Base-by-base conservation (phyloP, 2,797 vertebrate species). In the Mergus octosetaceus region DNA sequence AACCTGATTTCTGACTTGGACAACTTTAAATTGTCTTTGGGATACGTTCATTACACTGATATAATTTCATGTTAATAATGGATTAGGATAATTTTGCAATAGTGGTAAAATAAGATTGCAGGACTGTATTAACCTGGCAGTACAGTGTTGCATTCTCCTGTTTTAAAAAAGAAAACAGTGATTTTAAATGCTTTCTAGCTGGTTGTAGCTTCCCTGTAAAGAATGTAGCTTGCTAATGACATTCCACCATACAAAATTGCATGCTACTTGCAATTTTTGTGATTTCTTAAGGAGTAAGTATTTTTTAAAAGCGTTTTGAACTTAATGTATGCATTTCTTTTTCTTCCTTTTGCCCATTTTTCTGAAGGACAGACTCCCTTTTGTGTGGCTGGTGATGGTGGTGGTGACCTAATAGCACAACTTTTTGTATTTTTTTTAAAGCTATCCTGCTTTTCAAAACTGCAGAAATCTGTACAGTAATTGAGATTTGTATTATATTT, bases 401-500 rank as follows among this genome's bases (percentile, higher is more conserved):
- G 19, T 45, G 43, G 32, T 74, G 61, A 78, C 72, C 45, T 60
- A 43, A 66, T 43, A 80, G 61, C 53, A 66, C 30, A 47, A 60
- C 34, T 36, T 85, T 91, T 87, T 27, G 81, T 56, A 82, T 4
- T 51, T 61, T 80, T 94, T 94, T 77, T 17, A 80, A 87, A 92
- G 84, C 61, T 92, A 53, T 58, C 57, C 10, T 69, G 27, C 43
- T 94, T 64, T 72, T 28, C 39, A 88, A 85, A 92, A 75, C 61
- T 45, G 30, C 36, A 66, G n/a, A 91, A 90, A 74, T 94, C 45
- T 58, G 78, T 97, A 92, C 61, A 86, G 51, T 51, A 65, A 84
- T 34, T 94, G 85, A 95, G 62, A 93, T 58, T 45, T 80, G 73
- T 79, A 91, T 2, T 10, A 22, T 77, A 70, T 69, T 93, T 90